phyloP scores from a whole-genome alignment of 2,797 vertebrate species.

The Brachymystax lenok region DNA sequence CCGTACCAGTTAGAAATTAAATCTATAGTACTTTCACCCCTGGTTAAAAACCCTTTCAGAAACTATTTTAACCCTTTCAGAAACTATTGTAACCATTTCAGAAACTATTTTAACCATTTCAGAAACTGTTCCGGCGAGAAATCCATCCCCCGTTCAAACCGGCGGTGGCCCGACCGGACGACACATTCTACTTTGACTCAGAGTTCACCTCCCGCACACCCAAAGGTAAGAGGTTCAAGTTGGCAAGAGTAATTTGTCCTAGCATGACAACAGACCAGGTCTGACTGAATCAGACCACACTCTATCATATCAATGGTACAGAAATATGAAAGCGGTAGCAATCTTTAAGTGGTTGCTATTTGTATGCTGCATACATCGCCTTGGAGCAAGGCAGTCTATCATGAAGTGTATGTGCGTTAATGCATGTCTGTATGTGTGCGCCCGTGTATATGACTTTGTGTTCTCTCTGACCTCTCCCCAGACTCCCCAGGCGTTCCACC shows the following conservation, averaged over 20 bases:
- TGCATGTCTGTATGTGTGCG: too few relatives aligned
- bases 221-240: constrained; percentile 79
- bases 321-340: neutral
- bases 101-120: constrained; percentile 64
- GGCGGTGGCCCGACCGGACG: constrained; percentile 90
- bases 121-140: constrained; percentile 95
- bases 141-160: constrained; percentile 94
- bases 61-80: neutral
- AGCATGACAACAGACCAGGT: neutral
- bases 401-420: too few relatives aligned
- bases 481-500: constrained; percentile 94
- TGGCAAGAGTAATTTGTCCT: neutral
- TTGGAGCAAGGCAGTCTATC: neutral
- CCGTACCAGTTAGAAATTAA: too few relatives aligned
- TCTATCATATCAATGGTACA: neutral
- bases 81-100: constrained; percentile 55
- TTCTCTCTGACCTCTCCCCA: constrained; percentile 44
- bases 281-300: neutral
- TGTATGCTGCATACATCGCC: neutral
- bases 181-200: constrained; percentile 97
- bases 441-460: too few relatives aligned
- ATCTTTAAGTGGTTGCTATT: too few relatives aligned
- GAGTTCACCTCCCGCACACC: constrained; percentile 96
- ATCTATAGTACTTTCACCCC: too few relatives aligned
- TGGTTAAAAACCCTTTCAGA: neutral